phyloP scores from a whole-genome alignment of 2,797 vertebrate species.

The Vipera ursinii region DNA sequence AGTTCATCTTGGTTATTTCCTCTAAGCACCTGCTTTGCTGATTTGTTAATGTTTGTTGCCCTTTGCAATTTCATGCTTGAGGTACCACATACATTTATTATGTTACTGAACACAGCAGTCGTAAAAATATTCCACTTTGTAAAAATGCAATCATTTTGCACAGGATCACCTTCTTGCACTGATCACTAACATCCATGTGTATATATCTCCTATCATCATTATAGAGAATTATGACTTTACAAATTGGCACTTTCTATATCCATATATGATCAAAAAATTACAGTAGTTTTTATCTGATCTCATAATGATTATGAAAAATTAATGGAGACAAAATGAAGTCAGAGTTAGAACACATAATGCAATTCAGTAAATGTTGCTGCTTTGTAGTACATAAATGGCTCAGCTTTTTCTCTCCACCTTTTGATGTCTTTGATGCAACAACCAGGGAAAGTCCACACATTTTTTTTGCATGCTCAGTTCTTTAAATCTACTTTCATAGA shows the following conservation, averaged over 20 bases:
- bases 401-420: not conserved
- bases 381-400: not conserved
- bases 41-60: slow-evolving; percentile 55
- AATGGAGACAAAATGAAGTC: not conserved
- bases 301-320: not conserved
- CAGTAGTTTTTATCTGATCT: not conserved
- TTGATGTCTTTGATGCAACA: not conserved
- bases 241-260: not conserved
- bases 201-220: not conserved
- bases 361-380: not conserved
- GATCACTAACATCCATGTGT: not conserved
- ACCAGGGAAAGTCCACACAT: not conserved
- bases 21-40: slow-evolving; percentile 53
- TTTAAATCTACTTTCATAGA: not conserved
- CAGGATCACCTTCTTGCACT: slow-evolving; percentile 14
- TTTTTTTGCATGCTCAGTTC: not conserved
- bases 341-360: not conserved
- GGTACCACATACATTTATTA: slow-evolving; percentile 54
- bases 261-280: not conserved
- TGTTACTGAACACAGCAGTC: slow-evolving; percentile 29
- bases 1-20: slow-evolving; percentile 54
- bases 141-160: slow-evolving; percentile 30
- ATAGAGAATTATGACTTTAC: not conserved
- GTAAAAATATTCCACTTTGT: slow-evolving; percentile 41
- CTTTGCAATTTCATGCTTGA: slow-evolving; percentile 59